A percentile compares a stretch with the other conserved stretches of the same genome.
phyloP scores from a whole-genome alignment of 2,888 invertebrate species.

The Drosophila mayaguana region DNA sequence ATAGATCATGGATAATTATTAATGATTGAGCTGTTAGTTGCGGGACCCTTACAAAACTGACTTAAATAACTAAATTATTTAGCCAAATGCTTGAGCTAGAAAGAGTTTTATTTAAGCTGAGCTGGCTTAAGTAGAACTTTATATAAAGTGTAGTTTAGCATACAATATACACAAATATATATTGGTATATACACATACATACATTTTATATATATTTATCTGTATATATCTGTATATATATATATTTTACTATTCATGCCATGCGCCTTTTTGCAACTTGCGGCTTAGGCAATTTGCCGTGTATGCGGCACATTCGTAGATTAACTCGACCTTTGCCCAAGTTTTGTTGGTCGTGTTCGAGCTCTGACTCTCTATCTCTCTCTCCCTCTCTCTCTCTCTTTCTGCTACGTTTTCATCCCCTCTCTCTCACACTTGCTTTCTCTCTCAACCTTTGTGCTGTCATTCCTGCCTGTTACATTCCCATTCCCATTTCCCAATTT shows the following conservation, averaged over 20 bases:
- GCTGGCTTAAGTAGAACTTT: conserved; percentile 20
- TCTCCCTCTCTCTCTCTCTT: background rate
- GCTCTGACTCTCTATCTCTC: background rate
- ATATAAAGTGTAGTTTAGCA: conserved; percentile 16
- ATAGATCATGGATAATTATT: conserved; percentile 27
- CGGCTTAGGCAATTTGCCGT: conserved; percentile 39
- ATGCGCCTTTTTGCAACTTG: conserved; percentile 29
- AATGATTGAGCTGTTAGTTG: background rate
- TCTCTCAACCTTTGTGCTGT: conserved; percentile 31
- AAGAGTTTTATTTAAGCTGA: conserved; percentile 28
- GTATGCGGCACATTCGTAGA: conserved; percentile 48
- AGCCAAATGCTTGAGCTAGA: background rate
- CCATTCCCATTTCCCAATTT: conserved; percentile 1
- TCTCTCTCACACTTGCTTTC: background rate
- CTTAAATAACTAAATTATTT: conserved; percentile 2
- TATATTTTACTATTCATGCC: background rate
- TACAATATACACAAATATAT: background rate
- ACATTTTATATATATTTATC: background rate
- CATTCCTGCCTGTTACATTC: conserved; percentile 46
- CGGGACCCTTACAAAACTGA: background rate
- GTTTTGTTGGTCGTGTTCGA: conserved; percentile 22
- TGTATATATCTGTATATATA: background rate
- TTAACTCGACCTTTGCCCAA: conserved; percentile 68
- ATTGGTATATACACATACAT: background rate
- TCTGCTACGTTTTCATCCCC: too few species aligned